Conservation (phyloP, 2,888 invertebrate genomes). For the Mythimna ferrago region DNA sequence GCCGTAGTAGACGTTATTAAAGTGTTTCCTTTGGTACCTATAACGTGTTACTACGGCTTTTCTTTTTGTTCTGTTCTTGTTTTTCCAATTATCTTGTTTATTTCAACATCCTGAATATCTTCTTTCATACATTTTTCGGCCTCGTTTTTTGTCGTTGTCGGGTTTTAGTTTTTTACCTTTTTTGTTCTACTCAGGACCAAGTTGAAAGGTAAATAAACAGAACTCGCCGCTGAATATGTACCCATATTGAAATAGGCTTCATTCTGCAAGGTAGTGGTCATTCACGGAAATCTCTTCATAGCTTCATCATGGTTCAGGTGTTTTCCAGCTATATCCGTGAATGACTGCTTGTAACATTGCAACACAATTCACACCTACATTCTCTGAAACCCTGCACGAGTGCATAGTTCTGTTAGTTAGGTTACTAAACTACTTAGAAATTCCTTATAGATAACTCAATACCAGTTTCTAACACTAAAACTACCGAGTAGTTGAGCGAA, state of each 20-base stretch:
- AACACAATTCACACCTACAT: background rate
- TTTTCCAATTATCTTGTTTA: no score
- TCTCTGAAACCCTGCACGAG: background rate
- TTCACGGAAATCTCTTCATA: background rate
- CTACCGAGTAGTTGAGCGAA: background rate
- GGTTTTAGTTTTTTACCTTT: no score
- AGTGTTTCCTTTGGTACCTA: no score
- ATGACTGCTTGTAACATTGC: background rate
- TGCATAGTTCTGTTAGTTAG: no score
- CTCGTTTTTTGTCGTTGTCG: no score
- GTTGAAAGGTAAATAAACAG: constrained; percentile 24
- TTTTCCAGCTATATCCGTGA: background rate
- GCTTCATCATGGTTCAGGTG: background rate
- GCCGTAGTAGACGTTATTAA: no score
- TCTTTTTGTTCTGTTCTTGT: no score
- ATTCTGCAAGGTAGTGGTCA: background rate
- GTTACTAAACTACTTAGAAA: background rate
- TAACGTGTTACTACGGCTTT: no score
- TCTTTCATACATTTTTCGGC: no score
- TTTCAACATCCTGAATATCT: no score
- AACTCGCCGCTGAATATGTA: constrained; percentile 9
- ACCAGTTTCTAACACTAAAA: background rate
- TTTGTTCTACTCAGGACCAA: constrained; percentile 3
- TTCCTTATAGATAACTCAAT: background rate
- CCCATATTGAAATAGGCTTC: constrained; percentile 15